Percentiles rank a stretch among this genome's conserved stretches.
These are phyloP conservation scores for Hemibates koningsi DNA, from an alignment of 2,113 vertebrate genomes.

Conservation along the genomic window DNA sequence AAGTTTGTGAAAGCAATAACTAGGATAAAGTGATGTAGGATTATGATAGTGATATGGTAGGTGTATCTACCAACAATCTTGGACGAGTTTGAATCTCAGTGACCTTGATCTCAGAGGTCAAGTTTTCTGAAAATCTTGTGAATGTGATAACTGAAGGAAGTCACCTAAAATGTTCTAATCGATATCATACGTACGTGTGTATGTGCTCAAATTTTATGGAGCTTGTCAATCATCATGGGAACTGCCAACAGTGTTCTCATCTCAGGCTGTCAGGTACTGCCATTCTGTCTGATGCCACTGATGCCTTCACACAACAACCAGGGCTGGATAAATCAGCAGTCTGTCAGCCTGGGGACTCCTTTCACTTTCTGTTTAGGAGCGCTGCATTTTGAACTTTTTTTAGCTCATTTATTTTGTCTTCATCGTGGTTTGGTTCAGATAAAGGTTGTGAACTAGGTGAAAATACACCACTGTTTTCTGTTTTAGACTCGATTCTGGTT, in stretches of 20 bases:
- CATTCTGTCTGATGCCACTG: background rate
- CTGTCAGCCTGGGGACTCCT: background rate
- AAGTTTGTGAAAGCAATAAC: background rate
- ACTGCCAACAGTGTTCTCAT: background rate
- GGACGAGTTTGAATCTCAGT: background rate
- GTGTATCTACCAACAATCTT: background rate
- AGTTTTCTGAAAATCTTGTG: background rate
- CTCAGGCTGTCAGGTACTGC: background rate
- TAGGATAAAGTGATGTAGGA: background rate
- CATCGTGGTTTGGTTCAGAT: background rate
- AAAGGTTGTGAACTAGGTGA: background rate
- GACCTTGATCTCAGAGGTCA: fast-evolving
- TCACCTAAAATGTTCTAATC: background rate
- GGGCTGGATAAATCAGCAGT: background rate
- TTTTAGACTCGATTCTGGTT: background rate
- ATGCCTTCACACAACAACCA: background rate
- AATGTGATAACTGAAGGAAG: background rate
- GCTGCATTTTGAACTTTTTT: background rate
- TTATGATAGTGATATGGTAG: background rate
- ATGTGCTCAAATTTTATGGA: background rate
- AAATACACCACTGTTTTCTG: background rate
- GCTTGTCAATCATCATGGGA: background rate
- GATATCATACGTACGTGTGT: background rate
- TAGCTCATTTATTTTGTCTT: background rate
- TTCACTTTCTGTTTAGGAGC: background rate